Base-by-base conservation (phyloP, 2,888 invertebrate species). In the Protodeltote pygarga region DNA sequence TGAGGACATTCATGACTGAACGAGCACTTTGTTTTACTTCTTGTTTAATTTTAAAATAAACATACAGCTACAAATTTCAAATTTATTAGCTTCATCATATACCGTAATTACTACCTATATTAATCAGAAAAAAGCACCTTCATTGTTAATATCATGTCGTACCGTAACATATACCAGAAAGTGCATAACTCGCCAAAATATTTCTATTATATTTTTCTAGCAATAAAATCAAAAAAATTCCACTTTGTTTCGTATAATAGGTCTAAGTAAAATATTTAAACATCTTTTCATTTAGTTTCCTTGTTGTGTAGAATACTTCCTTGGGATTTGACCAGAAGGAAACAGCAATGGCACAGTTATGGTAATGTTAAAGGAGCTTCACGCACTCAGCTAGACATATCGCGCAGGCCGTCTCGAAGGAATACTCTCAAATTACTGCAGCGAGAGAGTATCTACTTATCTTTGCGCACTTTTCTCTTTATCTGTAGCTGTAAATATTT, bases 391-490 rank as follows among this genome's bases (percentile, higher is more conserved):
- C 48, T 50, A 57, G 53, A 63, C 51, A 60, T 59, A 58, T 58
- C 44, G 45, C 60, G 20, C 24, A 39, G 38, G 55, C 34, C 31
- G 44, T 51, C 68, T 68, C 68, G 34, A 41, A 65, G 65, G 68
- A 65, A 63, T 65, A 51, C 54, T 33, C 48, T 41, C 46, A 55
- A 68, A 68, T 63, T 55, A 67, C 58, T 59, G 55, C 59, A 67
- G 54, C 35, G 41, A 50, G 59, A 45, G 45, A 44, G 55, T 48
- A 58, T 46, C 45, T 52, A 62, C 55, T 59, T 46, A 69, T 48
- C 46, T 35, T 23, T 16, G 44, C 46, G 48, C 59, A 53, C 53
- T 69, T 69, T 55, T 24, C 66, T 65, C 66, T 53, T 44, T 59
- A 69, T 53, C 55, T 44, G 16, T 47, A 42, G 44, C 40, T 49